Evolutionary conservation across 2,113 vertebrate genomes (phyloP).

Genomic region (Lanius ludovicianus): DNA sequence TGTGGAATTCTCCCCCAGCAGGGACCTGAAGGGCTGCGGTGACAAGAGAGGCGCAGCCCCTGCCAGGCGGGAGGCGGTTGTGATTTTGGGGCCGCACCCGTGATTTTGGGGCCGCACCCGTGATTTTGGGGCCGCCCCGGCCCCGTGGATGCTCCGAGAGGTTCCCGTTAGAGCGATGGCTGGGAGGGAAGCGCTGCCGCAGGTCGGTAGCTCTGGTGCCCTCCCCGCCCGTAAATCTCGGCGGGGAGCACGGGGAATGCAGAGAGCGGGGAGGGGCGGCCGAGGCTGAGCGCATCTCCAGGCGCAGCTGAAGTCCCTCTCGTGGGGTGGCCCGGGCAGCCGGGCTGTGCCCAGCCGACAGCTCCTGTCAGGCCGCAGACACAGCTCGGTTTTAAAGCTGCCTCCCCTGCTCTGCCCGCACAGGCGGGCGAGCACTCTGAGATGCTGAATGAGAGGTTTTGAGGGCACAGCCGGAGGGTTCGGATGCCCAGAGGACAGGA

Average conservation of each 20-base stretch:
- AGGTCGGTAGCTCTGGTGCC: not conserved
- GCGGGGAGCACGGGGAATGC: accelerated
- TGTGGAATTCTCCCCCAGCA: accelerated
- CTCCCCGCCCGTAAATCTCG: not conserved
- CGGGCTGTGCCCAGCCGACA: not conserved
- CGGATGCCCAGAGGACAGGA: not conserved
- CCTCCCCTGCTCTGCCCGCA: not conserved
- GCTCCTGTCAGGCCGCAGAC: not conserved
- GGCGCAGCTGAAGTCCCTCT: not conserved
- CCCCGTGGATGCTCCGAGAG: not conserved
- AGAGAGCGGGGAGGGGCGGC: not conserved
- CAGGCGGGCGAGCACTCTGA: not conserved
- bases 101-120: not conserved
- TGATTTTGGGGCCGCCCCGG: not conserved
- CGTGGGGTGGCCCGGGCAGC: not conserved
- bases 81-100: not conserved
- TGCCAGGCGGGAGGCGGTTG: not conserved
- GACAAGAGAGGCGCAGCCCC: accelerated
- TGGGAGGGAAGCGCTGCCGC: not conserved
- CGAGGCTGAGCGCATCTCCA: not conserved
- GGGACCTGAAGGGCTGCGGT: accelerated
- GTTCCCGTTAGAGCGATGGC: not conserved
- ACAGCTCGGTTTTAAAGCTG: not conserved
- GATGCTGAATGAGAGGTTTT: not conserved
- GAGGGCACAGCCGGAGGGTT: not conserved